phyloP scores from a whole-genome alignment of 35 echinoderm and acorn worm species.

The Acanthaster planci region DNA sequence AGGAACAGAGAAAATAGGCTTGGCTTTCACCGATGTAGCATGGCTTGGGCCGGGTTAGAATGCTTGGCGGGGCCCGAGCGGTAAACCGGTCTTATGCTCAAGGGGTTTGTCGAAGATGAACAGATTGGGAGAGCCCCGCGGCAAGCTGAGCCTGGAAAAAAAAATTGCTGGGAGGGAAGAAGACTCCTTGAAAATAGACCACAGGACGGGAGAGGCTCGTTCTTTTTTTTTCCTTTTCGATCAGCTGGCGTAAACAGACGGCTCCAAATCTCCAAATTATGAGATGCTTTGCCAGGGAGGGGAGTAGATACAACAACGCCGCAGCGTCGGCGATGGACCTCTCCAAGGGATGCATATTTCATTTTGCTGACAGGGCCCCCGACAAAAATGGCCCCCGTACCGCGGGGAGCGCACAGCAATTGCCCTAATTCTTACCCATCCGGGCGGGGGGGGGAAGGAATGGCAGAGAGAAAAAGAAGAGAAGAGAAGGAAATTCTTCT shows the following conservation, averaged over 20 bases:
- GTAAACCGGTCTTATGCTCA: background rate
- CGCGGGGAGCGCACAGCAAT: constrained; percentile 13
- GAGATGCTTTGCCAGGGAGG: constrained; percentile 4
- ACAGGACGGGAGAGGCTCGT: background rate
- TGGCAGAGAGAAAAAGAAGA: constrained; percentile 8
- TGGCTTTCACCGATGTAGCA: constrained; percentile 16
- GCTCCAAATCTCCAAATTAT: constrained; percentile 24
- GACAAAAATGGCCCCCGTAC: constrained; percentile 13
- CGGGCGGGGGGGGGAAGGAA: background rate
- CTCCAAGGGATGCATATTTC: constrained; percentile 17
- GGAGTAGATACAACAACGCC: background rate
- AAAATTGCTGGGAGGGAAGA: constrained; percentile 7
- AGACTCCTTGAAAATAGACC: background rate
- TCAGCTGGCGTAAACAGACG: constrained; percentile 5
- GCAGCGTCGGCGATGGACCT: background rate
- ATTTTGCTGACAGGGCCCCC: constrained; percentile 17
- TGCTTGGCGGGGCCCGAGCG: too few relatives aligned
- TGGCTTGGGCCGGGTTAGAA: background rate
- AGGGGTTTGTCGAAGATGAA: background rate
- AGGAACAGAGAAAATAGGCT: constrained; percentile 20
- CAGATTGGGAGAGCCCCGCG: background rate
- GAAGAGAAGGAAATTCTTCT: background rate
- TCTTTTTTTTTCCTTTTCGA: background rate
- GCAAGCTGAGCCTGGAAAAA: background rate
- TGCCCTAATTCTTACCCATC: constrained; percentile 17